Conservation (phyloP, 35 echinoderm and acorn worm genomes). For the Diadema setosum region DNA sequence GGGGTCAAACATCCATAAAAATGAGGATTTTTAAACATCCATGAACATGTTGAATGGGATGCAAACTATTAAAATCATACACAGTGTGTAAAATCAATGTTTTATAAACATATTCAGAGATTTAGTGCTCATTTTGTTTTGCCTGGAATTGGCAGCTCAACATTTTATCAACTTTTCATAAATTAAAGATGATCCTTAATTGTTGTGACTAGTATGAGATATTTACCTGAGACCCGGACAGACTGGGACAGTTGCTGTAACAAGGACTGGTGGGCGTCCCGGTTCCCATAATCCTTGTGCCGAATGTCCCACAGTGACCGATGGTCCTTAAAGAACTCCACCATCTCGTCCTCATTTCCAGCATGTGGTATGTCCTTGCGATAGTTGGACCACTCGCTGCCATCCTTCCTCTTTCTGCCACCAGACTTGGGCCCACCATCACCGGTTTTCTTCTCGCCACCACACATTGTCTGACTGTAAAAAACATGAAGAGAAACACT, state of each 20-base stretch:
- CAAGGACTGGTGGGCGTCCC: neutral
- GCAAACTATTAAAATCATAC: slow-evolving; percentile 9
- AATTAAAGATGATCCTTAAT: slow-evolving; percentile 17
- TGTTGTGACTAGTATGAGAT: slow-evolving; percentile 16
- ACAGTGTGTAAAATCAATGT: neutral
- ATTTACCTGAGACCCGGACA: slow-evolving; percentile 17
- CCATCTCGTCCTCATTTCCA: slow-evolving; percentile 12
- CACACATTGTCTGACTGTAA: slow-evolving; percentile 20
- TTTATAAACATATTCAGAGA: slow-evolving; percentile 8
- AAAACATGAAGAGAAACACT: slow-evolving; percentile 3
- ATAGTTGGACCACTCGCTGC: neutral
- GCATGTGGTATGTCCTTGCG: neutral
- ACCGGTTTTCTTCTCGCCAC: slow-evolving; percentile 9
- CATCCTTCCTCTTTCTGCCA: slow-evolving; percentile 10
- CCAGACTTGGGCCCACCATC: neutral
- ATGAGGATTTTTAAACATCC: slow-evolving; percentile 3
- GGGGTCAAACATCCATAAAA: slow-evolving; percentile 20
- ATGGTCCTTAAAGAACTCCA: slow-evolving; percentile 3
- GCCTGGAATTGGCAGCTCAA: neutral
- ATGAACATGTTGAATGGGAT: slow-evolving; percentile 20
- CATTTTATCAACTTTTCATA: neutral
- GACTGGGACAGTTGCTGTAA: slow-evolving; percentile 14
- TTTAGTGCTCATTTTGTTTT: slow-evolving; percentile 3
- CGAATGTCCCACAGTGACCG: slow-evolving; percentile 2
- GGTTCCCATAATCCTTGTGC: slow-evolving; percentile 10